These are phyloP conservation scores for Euwallacea fornicatus DNA, from an alignment of 1,140 invertebrate species.

Conservation along the genomic window DNA sequence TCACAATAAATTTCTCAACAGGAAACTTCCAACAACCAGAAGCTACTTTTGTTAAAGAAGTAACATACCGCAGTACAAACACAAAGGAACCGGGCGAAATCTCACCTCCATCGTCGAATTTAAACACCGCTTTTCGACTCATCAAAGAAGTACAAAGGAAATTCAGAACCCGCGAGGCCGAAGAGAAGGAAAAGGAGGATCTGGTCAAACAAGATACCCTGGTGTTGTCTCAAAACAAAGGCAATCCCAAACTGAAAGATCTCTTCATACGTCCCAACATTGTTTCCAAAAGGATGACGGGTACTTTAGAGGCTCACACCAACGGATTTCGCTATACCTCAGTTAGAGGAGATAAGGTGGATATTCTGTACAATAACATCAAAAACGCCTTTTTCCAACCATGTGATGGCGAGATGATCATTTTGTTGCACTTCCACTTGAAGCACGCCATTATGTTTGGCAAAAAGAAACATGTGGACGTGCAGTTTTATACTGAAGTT, in stretches of 20 bases:
- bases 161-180: conserved; percentile 96
- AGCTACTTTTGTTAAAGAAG: conserved; percentile 97
- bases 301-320: conserved; percentile 90
- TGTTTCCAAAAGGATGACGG: conserved; percentile 96
- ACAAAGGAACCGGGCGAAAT: conserved; percentile 97
- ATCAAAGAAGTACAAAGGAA: conserved; percentile 99
- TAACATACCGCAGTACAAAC: conserved; percentile 98
- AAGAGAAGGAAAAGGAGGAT: conserved; percentile 98
- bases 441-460: conserved; percentile 99
- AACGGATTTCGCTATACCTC: conserved; percentile 99
- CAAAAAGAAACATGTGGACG: conserved; percentile 98
- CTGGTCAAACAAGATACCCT: conserved; percentile 98
- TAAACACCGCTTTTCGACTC: conserved; percentile 94
- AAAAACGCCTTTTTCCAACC: conserved; percentile 99
- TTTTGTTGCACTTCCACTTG: conserved; percentile 96
- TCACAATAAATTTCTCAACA: conserved; percentile 24
- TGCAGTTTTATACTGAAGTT: conserved; percentile 99
- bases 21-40: conserved; percentile 91
- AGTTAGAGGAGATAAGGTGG: conserved; percentile 97
- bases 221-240: conserved; percentile 93
- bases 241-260: conserved; percentile 98
- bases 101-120: conserved; percentile 90
- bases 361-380: conserved; percentile 99
- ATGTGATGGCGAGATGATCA: conserved; percentile 99
- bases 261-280: conserved; percentile 98